Base-by-base conservation (phyloP, 2,888 invertebrate genomes). In the Caenorhabditis parvicauda region DNA sequence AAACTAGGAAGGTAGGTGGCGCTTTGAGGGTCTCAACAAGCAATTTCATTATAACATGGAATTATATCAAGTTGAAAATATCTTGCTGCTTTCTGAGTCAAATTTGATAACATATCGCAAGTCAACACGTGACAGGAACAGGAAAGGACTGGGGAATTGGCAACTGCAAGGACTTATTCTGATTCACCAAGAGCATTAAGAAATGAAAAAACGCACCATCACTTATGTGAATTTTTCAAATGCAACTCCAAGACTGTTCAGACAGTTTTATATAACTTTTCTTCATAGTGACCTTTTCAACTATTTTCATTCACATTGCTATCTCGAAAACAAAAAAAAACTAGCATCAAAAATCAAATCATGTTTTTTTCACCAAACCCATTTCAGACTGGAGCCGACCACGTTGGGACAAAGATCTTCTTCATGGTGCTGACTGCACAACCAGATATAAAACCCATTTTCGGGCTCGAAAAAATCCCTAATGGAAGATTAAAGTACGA, bases 361-460 rank as follows among this genome's bases (percentile, higher is more conserved):
- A 22, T 24, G 2, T 60, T 46, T 32, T 14, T 57, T 14, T n/a
- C 14, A 46, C 27, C n/a, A n/a, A n/a, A n/a, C n/a, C n/a, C n/a
- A n/a, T 65, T 70, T 46, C 53, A 75, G 72, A 76, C 73, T 19
- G 77, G 76, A 0, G 70, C 75, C 2, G 77, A 76, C 39, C 74
- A 76, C 39, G 63, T 77, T 32, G 79, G 79, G 3, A 63, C 73
- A n/a, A 74, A 73, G 54, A 75, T 79, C 42, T 79, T 79, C 64
- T 67, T 72, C 29, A 71, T 74, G 58, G 74, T 79, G 7, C 66
- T 79, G 46, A 72, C 70, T 0, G 72, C 76, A 1, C 71, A 76
- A 42, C 79, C 79, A 35, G 75, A 78, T 54, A 75, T 78, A 43
- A 75, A 75, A 42, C 55, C 70, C 29, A 72, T 78, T 35, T 78